Percentiles rank a stretch among this genome's conserved stretches.
These are phyloP conservation scores for Elanoides forficatus DNA, from an alignment of 2,113 vertebrate species.

Conservation along the genomic window DNA sequence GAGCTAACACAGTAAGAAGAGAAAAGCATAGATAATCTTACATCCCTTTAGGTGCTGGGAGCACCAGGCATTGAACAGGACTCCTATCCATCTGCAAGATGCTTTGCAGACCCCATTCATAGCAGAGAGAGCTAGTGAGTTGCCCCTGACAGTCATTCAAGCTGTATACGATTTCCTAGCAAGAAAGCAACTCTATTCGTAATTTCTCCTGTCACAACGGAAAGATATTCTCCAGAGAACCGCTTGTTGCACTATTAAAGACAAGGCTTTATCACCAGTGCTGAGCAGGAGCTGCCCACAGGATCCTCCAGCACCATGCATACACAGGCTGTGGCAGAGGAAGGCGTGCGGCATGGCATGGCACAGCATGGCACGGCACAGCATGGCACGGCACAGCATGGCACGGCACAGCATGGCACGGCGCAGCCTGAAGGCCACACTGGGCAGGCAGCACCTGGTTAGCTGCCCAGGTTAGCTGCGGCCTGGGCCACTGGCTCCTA, in stretches of 20 bases:
- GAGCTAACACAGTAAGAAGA: neutral
- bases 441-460: neutral
- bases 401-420: rapidly evolving
- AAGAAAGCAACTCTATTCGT: neutral
- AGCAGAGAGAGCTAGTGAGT: rapidly evolving
- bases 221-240: neutral
- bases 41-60: neutral
- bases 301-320: neutral
- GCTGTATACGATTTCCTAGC: neutral
- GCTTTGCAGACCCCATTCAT: neutral
- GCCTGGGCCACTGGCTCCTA: neutral
- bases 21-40: neutral
- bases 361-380: too few relatives aligned
- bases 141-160: neutral
- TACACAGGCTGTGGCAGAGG: too few relatives aligned
- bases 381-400: too few relatives aligned
- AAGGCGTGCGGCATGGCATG: too few relatives aligned
- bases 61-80: neutral
- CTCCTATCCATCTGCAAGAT: rapidly evolving
- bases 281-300: neutral
- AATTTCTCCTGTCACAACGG: neutral
- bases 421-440: neutral
- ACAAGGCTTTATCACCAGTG: neutral
- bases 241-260: neutral
- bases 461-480: neutral